A percentile compares a stretch with the other conserved stretches of the same genome.
Evolutionary conservation across 2,888 invertebrate species (phyloP).

Genomic region (Vandiemenella viatica): DNA sequence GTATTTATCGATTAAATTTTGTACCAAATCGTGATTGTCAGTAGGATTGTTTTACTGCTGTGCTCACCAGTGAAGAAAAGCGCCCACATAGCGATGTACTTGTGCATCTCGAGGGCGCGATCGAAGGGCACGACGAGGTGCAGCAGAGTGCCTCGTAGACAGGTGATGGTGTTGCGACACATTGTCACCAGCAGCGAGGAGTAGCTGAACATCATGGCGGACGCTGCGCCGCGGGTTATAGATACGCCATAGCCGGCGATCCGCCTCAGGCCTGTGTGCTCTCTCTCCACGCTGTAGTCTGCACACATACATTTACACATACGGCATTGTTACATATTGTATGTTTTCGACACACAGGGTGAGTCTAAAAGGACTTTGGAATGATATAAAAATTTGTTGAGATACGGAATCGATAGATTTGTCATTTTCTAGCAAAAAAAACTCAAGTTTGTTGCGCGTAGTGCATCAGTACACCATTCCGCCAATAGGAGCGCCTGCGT

Average conservation of each 20-base stretch:
- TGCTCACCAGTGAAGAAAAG: conserved; percentile 37
- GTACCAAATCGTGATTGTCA: no score
- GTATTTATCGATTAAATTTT: no score
- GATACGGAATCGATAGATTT: no score
- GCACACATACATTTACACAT: no score
- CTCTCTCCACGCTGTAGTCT: conserved; percentile 41
- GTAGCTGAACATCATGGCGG: conserved; percentile 45
- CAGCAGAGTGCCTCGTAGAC: conserved; percentile 37
- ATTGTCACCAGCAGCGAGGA: conserved; percentile 41
- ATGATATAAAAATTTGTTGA: no score
- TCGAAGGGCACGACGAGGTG: conserved; percentile 44
- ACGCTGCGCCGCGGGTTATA: conserved; percentile 43
- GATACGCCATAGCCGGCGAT: conserved; percentile 43
- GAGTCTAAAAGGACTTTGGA: no score
- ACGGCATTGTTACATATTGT: no score
- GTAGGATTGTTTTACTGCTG: neutral
- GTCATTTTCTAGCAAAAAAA: no score
- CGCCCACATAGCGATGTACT: conserved; percentile 40
- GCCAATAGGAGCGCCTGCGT: no score
- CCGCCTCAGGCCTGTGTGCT: conserved; percentile 40
- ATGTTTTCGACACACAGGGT: no score
- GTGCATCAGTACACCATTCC: no score
- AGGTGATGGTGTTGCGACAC: conserved; percentile 43
- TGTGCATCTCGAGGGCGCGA: conserved; percentile 39
- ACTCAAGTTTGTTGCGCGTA: no score